These are phyloP conservation scores for Danio tinwini DNA, from an alignment of 2,797 vertebrate genomes.

Conservation along the genomic window DNA sequence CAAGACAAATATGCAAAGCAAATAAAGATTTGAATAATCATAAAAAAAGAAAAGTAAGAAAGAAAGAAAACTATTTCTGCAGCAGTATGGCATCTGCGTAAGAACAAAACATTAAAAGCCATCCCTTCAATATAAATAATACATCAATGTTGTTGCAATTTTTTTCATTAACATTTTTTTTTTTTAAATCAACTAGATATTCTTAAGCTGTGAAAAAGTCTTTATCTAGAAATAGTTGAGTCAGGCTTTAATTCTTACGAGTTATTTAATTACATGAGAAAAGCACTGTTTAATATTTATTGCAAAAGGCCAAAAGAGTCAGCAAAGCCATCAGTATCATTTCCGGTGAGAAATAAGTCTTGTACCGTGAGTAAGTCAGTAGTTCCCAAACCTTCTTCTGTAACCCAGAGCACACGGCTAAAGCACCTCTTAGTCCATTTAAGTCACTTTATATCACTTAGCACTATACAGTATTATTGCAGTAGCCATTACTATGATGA, in stretches of 20 bases:
- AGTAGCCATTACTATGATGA: background rate
- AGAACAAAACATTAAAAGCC: background rate
- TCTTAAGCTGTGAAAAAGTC: slow-evolving; percentile 4
- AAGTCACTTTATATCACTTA: background rate
- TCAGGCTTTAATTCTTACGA: slow-evolving; percentile 8
- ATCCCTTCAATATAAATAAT: background rate
- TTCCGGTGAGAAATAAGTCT: slow-evolving; percentile 5
- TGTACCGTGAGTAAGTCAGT: background rate
- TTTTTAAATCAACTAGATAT: background rate
- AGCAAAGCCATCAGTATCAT: background rate
- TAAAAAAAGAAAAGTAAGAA: background rate
- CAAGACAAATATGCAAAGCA: background rate
- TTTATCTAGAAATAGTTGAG: background rate
- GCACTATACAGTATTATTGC: background rate
- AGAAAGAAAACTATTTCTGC: background rate
- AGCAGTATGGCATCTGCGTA: background rate
- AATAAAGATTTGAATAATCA: background rate
- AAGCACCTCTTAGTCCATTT: background rate
- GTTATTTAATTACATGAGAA: slow-evolving; percentile 40
- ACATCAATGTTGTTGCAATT: background rate
- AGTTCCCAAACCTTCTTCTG: background rate
- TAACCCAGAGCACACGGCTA: background rate
- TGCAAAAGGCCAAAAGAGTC: slow-evolving; percentile 12
- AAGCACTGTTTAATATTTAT: slow-evolving; percentile 27
- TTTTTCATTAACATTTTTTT: background rate